phyloP scores from a whole-genome alignment of 2,113 vertebrate genomes.

The Paracanthobrama guichenoti region DNA sequence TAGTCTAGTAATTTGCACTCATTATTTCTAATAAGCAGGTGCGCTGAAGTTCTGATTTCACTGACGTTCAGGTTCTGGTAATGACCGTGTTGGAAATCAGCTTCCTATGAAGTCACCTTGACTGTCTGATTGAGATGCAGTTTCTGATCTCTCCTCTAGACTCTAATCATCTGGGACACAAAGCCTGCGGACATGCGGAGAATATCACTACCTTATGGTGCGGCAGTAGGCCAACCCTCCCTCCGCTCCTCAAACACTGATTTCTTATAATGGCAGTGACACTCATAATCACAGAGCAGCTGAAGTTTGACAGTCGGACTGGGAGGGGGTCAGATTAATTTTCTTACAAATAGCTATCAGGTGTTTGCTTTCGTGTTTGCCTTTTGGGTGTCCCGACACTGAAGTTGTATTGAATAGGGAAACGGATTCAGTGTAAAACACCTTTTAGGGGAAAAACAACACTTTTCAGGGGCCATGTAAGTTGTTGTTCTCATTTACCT shows the following conservation, averaged over 20 bases:
- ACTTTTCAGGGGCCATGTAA: neutral
- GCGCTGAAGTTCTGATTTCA: constrained; percentile 53
- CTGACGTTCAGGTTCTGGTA: constrained; percentile 41
- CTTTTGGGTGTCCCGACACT: neutral
- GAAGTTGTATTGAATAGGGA: neutral
- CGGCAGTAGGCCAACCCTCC: constrained; percentile 51
- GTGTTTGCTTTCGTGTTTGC: constrained; percentile 9
- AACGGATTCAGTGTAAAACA: neutral
- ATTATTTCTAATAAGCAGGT: constrained; percentile 56
- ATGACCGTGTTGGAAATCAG: constrained; percentile 56
- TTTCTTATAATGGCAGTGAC: constrained; percentile 63
- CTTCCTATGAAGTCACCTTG: constrained; percentile 51
- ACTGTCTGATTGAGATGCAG: constrained; percentile 57
- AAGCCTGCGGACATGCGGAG: constrained; percentile 54
- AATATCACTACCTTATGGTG: constrained; percentile 55
- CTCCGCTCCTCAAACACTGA: constrained; percentile 54
- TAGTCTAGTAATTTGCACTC: constrained; percentile 37
- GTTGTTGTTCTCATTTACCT: neutral
- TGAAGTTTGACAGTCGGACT: constrained; percentile 6
- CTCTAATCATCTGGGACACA: constrained; percentile 54
- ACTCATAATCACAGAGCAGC: constrained; percentile 49
- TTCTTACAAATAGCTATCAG: neutral
- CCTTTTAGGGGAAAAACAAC: neutral
- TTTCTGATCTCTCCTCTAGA: constrained; percentile 49
- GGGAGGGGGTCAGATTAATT: neutral